Percentiles rank a stretch among this genome's conserved stretches.
Conservation (phyloP, 2,113 vertebrate species). For the Macquaria ambigua region DNA sequence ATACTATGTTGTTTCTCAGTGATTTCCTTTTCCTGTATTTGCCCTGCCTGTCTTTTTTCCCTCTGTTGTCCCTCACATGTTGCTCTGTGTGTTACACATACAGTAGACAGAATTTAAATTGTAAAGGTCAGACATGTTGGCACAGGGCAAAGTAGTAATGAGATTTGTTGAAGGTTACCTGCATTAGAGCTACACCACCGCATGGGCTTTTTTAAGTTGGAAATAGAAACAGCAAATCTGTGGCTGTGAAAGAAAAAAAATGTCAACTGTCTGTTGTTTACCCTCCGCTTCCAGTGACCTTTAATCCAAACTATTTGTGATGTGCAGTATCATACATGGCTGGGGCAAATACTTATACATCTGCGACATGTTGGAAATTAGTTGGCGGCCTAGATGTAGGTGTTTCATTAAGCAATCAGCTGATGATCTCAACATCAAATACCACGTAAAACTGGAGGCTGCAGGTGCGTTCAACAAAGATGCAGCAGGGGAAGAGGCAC, state of each 20-base stretch:
- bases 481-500: too few species aligned
- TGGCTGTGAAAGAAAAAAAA: not conserved
- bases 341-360: not conserved
- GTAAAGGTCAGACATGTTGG: slow-evolving; percentile 69
- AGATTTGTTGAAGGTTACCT: slow-evolving; percentile 68
- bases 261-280: slow-evolving; percentile 15
- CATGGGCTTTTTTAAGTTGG: slow-evolving; percentile 7
- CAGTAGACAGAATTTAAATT: slow-evolving; percentile 25
- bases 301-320: slow-evolving; percentile 14
- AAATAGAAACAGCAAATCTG: slow-evolving; percentile 31
- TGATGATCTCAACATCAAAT: slow-evolving; percentile 3
- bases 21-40: not conserved
- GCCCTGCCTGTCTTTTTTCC: not conserved
- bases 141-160: slow-evolving; percentile 55
- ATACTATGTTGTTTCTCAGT: not conserved
- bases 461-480: not conserved
- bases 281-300: slow-evolving; percentile 17
- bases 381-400: not conserved
- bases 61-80: not conserved
- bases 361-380: not conserved
- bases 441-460: not conserved
- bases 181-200: slow-evolving; percentile 43
- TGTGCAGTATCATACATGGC: slow-evolving; percentile 1
- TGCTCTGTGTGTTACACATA: slow-evolving; percentile 4
- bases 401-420: not conserved